Evolutionary conservation across 2,888 invertebrate genomes (phyloP), one percentile per base, ranked within the genome.

Genomic region (Teleiodes luculella): DNA sequence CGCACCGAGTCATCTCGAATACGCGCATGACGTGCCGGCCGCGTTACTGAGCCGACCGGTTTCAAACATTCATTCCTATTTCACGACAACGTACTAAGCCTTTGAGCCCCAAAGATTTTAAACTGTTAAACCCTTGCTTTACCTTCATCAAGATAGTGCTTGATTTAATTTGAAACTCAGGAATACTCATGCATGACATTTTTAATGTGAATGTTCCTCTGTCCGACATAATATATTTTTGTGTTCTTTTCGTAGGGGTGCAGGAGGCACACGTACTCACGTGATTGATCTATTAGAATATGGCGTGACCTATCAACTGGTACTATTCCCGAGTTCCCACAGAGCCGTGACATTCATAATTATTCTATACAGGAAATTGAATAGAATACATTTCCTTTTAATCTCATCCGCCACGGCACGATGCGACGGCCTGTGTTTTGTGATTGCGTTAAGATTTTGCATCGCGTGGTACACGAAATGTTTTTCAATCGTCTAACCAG

Each of bases 21-120:
- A 56, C 64, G 67, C 59, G 52, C 54, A 57, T 66, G 57, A 58
- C 60, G 62, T 57, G 60, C 48, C 57, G 24, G 3, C 24, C 3
- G 3, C 24, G 24, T 24, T 3, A 4, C 24, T 6, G 24, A 3
- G 24, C 49, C 58, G 39, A 56, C 54, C 57, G 58, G 53, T 16
- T 14, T 78, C 85, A 85, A 86, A 86, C 83, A 76, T 76, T 61
- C 58, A 63, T 72, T 79, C 78, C 78, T 83, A 82, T 80, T 80
- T 68, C 63, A 59, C 47, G 18, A 20, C 8, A 35, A 50, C 30
- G 24, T 3, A 35, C 37, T 51, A 55, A 55, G 51, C 55, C 39
- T 53, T 53, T 36, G 28, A 35, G 46, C 35, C 30, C 10, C 24
- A 46, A 33, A 52, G 35, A 14, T 31, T 46, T 37, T 14, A 28